phyloP scores from a whole-genome alignment of 2,888 invertebrate species.

The Nipponacmea schrenckii region DNA sequence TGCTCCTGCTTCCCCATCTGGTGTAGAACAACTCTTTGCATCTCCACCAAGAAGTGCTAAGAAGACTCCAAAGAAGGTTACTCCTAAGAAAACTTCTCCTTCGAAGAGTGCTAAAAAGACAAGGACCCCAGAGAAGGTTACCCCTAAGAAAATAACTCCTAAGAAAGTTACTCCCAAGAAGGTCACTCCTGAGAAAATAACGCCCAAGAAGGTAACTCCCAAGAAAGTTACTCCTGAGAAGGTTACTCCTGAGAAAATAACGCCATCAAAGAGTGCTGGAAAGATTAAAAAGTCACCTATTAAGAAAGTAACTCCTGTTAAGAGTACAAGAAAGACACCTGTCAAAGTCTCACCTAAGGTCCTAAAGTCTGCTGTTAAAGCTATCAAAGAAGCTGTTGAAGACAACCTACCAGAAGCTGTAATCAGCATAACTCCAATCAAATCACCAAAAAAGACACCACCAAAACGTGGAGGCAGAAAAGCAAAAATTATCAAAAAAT shows the following conservation, averaged over 20 bases:
- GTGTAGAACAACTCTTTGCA: slow-evolving; percentile 35
- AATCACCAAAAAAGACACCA: neutral
- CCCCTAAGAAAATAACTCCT: slow-evolving; percentile 28
- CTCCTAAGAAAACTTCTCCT: slow-evolving; percentile 12
- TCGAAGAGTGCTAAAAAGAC: slow-evolving; percentile 31
- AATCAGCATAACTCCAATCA: neutral
- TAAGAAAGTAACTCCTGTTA: slow-evolving; percentile 15
- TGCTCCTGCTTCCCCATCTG: slow-evolving; percentile 33
- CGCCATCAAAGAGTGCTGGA: slow-evolving; percentile 15
- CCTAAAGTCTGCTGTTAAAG: neutral
- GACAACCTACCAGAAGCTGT: neutral
- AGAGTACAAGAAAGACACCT: slow-evolving; percentile 11
- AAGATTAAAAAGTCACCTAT: neutral
- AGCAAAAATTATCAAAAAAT: neutral
- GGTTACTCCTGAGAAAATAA: slow-evolving; percentile 20
- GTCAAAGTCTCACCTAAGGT: slow-evolving; percentile 7
- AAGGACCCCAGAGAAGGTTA: slow-evolving; percentile 28
- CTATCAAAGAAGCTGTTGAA: neutral
- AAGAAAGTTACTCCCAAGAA: slow-evolving; percentile 26
- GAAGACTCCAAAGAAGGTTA: slow-evolving; percentile 1
- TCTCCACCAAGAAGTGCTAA: slow-evolving; percentile 13
- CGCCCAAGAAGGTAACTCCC: slow-evolving; percentile 34
- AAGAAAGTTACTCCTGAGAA: slow-evolving; percentile 16
- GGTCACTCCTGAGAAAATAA: slow-evolving; percentile 34
- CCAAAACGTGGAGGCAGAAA: neutral